Base-by-base conservation (phyloP, 2,113 vertebrate genomes). In the Struthio camelus region DNA sequence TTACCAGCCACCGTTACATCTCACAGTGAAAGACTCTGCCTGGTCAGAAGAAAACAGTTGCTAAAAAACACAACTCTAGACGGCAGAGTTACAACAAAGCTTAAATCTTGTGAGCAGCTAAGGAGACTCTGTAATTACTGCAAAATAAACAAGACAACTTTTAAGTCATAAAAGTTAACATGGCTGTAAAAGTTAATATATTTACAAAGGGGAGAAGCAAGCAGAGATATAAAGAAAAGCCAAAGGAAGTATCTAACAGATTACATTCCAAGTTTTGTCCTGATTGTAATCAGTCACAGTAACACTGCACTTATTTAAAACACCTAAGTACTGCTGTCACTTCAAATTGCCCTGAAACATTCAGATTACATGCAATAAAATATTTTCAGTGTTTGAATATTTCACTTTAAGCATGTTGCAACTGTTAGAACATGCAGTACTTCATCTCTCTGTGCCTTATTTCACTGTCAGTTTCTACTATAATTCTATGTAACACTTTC, bases 201-300 rank as follows among this genome's bases (percentile, higher is more conserved):
- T 96, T 93, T 97, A 95, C 92, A 91, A 90, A 95, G 34, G 38
- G 46, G 87, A 87, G 64, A 90, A 80, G 32, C 53, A 80, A 77
- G 59, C n/a, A 84, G 69, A 80, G 81, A 82, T 30, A 75, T 14
- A 91, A 94, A 91, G 34, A 40, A 87, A 87, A 94, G 71, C 80
- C 78, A 78, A 91, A 85, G 89, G 78, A 62, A 94, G 66, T 23
- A 92, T 24, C 53, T 80, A 89, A 87, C 70, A 93, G 93, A 93
- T 92, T 92, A 94, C 62, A 46, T 42, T 77, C 81, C 75, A 44
- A 38, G 93, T 87, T 89, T 82, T 80, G 79, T 58, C 78, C 70
- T 80, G 75, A 89, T 85, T 24, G 73, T 48, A 93, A 92, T 94
- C 86, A 93, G 48, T 83, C 81, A 96, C 89, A 94, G 15, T 58